Evolutionary conservation across 2,113 vertebrate genomes (phyloP), one percentile per base, ranked within the genome.

Genomic region (Loxodonta africana): DNA sequence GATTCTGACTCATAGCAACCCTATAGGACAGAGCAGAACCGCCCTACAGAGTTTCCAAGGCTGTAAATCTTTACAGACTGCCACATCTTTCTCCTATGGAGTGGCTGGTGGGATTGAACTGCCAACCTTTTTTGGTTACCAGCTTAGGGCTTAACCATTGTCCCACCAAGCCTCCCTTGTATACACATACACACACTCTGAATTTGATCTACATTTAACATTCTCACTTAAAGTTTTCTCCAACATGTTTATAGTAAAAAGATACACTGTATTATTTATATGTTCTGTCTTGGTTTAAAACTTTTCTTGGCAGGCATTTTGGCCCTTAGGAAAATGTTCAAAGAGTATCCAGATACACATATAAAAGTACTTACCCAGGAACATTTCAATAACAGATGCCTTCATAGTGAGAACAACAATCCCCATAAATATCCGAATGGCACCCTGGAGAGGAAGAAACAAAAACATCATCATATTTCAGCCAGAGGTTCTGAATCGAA

Each of bases 311-410:
- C 96, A 69, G 48, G 53, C 92, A 96, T 95, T 92, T 93, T 83
- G 84, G 94, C 63, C 51, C 51, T 95, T 87, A 93, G 74, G 78
- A 95, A 92, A 93, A 91, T 90, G 83, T 81, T 94, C 90, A 95
- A 95, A 94, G 95, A 23, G 25, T 82, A 93, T 98, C 91, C 89
- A 95, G 93, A 96, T 90, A 95, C 95, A 91, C 89, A 95, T 85
- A 96, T 90, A 96, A 96, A 96, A 88, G 46, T 96, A 98, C 99
- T 99, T 98, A 99, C 99, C 98, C 87, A 99, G 98, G 88, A 98
- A 91, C 96, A 96, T 78, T 96, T 97, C 96, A 95, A 98, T 95
- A 95, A 97, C 92, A 93, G 97, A 98, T 96, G 96, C 88, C 98
- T 98, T 99, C 99, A 99, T 99, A 90, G 84, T 97, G 97, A 98